Percentiles rank a stretch among this genome's conserved stretches.
Conservation (phyloP, 2,888 invertebrate genomes). For the Drosophila trichaetosa region DNA sequence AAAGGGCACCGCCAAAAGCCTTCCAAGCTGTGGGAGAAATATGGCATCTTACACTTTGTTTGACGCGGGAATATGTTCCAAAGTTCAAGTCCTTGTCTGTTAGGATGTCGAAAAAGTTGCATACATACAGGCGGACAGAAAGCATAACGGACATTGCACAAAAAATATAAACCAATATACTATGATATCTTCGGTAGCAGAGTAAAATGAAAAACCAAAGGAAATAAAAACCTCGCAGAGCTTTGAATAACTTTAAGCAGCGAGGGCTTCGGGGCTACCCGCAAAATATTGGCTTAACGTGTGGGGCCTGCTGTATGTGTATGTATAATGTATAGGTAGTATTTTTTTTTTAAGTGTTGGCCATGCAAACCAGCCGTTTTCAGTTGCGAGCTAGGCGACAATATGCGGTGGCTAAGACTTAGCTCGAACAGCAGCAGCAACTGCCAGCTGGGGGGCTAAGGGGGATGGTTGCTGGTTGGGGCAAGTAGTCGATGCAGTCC, state of each 20-base stretch:
- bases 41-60: neutral
- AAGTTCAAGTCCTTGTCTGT: neutral
- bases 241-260: conserved; percentile 76
- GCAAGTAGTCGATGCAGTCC: conserved; percentile 42
- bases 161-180: neutral
- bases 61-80: neutral
- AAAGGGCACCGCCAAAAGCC: accelerated
- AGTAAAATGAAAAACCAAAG: conserved; percentile 3
- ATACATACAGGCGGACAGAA: neutral
- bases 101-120: neutral
- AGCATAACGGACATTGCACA: neutral
- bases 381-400: conserved; percentile 52
- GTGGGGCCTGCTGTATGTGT: conserved; percentile 54
- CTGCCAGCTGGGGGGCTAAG: neutral
- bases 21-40: neutral
- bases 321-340: conserved; percentile 2
- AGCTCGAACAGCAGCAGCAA: conserved; percentile 34
- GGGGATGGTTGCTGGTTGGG: neutral
- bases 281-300: conserved; percentile 78
- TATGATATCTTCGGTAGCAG: neutral
- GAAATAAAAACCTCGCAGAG: conserved; percentile 46
- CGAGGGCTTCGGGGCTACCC: conserved; percentile 43
- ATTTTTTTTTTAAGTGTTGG: conserved; percentile 7
- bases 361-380: conserved; percentile 52
- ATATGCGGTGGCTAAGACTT: conserved; percentile 59